Evolutionary conservation across 2,797 vertebrate genomes (phyloP).

Genomic region (Bufotes viridis): DNA sequence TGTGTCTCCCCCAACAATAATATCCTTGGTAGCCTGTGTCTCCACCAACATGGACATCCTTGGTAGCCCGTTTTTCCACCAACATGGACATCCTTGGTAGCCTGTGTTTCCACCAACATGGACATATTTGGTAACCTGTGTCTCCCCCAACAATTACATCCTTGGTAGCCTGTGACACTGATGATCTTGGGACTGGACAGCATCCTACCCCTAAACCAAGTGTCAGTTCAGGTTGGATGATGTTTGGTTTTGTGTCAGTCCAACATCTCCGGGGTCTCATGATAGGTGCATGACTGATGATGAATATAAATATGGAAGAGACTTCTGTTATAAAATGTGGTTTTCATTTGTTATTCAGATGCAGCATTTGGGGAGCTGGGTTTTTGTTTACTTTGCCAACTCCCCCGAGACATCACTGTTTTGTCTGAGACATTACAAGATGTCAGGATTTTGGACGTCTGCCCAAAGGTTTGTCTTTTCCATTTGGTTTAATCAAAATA

Average conservation of each 20-base stretch:
- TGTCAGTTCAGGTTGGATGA: not conserved
- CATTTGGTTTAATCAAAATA: constrained; percentile 20
- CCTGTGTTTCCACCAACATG: no score
- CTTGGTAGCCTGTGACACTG: not conserved
- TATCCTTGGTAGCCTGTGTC: no score
- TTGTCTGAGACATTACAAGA: not conserved
- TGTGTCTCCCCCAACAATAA: no score
- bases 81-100: no score
- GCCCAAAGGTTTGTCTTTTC: not conserved
- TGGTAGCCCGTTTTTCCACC: no score
- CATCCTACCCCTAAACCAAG: not conserved
- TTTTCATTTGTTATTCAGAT: not conserved
- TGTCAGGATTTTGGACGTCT: constrained; percentile 2
- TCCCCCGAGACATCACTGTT: not conserved
- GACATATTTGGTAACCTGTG: no score
- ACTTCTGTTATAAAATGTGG: not conserved
- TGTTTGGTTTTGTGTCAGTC: not conserved
- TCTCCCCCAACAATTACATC: no score
- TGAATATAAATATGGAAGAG: not conserved
- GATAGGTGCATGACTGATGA: not conserved
- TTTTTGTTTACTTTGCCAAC: not conserved
- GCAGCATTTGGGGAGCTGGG: not conserved
- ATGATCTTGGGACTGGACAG: not conserved
- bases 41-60: no score
- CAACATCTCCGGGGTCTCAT: not conserved